A percentile compares a stretch with the other conserved stretches of the same genome.
These are phyloP conservation scores for Epizoanthus scotinus DNA, from an alignment of 92 coral and sea anemone genomes.

Conservation along the genomic window DNA sequence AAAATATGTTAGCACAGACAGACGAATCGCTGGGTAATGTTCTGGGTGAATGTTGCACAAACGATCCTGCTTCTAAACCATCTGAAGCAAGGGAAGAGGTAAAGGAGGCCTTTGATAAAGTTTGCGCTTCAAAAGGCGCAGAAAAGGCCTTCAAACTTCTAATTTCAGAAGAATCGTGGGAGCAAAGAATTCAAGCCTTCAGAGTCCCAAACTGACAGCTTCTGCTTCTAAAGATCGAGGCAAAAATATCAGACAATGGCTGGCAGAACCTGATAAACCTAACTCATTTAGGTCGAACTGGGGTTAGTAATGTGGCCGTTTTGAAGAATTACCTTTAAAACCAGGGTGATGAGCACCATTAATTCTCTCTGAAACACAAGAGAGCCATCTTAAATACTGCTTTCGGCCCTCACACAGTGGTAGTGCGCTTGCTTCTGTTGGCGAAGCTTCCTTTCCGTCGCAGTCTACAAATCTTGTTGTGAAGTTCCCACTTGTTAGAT, in stretches of 20 bases:
- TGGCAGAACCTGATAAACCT: constrained; percentile 45
- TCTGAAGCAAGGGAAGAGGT: constrained; percentile 37
- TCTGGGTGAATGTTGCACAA: background rate
- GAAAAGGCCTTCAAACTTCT: constrained; percentile 37
- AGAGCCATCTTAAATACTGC: background rate
- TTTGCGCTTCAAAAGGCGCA: constrained; percentile 33
- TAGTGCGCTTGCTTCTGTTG: background rate
- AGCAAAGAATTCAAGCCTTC: constrained; percentile 27
- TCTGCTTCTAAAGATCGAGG: constrained; percentile 37
- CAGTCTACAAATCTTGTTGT: background rate
- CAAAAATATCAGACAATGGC: constrained; percentile 41
- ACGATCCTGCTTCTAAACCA: constrained; percentile 12
- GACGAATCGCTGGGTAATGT: constrained; percentile 14
- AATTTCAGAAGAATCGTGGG: constrained; percentile 33
- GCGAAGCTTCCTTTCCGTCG: background rate
- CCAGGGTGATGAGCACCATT: constrained; percentile 11
- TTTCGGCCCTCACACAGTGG: background rate
- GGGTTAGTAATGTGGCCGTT: constrained; percentile 56
- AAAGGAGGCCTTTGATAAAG: constrained; percentile 13
- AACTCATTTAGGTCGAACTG: constrained; percentile 34
- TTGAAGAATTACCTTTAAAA: background rate
- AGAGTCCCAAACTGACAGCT: constrained; percentile 58
- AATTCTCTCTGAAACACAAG: background rate
- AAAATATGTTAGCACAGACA: constrained; percentile 2
- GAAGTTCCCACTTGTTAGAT: background rate